Base-by-base conservation (phyloP, 1,140 invertebrate species). In the Apis florea region DNA sequence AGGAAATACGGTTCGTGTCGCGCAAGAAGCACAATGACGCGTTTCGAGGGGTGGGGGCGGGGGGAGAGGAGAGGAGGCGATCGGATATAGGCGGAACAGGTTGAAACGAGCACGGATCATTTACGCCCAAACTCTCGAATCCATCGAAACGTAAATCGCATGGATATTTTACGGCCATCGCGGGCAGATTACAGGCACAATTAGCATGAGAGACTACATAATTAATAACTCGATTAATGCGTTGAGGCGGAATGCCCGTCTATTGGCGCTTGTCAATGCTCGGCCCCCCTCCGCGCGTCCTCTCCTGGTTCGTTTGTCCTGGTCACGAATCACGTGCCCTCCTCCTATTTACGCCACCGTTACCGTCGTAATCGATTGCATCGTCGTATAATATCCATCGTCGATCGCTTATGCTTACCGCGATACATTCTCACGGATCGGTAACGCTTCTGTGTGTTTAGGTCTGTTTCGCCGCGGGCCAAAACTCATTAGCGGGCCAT, bases 161-260 rank as follows among this genome's bases (percentile, higher is more conserved):
- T 80, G 81, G 83, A 85, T 88, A 90, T 90, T 90, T 90, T 88
- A 88, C 86, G 75, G 78, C 31, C 74, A 79, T 56, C 79, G 80
- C 77, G 70, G 64, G 73, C 86, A 87, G 89, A 88, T 90, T 90
- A 90, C 88, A 89, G 83, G 84, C 70, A 77, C 88, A 88, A 91
- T 91, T 91, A 90, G 84, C 87, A 90, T 91, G 75, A 82, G 75
- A 82, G 86, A 90, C 89, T 90, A 90, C 85, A 88, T 89, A 90
- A 91, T 91, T 89, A 90, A 90, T 91, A 85, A 83, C 85, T 87
- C 79, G 84, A 90, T 90, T 88, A 90, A 90, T 90, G 90, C 89
- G 84, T 77, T 85, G 86, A 86, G 83, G 89, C 90, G 89, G 83
- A 91, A 91, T 89, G 89, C 89, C 85, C 90, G 89, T 79, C 85